phyloP scores from a whole-genome alignment of 2,888 invertebrate genomes.

The Drosophila nigritarsus region DNA sequence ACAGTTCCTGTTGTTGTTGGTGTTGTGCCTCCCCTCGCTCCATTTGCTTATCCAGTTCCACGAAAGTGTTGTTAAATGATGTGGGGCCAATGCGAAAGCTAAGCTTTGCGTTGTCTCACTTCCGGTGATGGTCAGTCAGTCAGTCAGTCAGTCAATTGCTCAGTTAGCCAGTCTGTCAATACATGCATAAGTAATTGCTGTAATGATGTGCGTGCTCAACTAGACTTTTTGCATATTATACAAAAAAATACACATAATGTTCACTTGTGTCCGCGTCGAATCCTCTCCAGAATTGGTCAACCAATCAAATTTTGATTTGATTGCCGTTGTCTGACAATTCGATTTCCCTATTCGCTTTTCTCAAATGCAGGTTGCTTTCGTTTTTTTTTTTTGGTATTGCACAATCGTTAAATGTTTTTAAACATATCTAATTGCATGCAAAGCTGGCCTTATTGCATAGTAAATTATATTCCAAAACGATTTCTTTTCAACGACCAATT shows the following conservation, averaged over 20 bases:
- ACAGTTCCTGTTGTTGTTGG: neutral
- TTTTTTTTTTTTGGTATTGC: conserved; percentile 14
- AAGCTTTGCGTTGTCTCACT: conserved; percentile 50
- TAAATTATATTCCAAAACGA: conserved; percentile 16
- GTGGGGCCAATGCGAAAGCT: conserved; percentile 64
- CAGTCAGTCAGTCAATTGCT: conserved; percentile 38
- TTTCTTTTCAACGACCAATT: conserved; percentile 14
- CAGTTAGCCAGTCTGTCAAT: conserved; percentile 32
- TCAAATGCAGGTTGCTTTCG: neutral
- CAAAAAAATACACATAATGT: conserved; percentile 9
- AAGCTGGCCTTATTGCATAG: conserved; percentile 12
- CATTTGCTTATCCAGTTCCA: conserved; percentile 43
- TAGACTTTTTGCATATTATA: conserved; percentile 64
- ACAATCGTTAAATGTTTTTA: conserved; percentile 27
- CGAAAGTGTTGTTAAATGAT: conserved; percentile 59
- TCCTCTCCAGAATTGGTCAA: conserved; percentile 42
- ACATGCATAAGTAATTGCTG: conserved; percentile 54
- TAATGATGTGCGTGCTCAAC: conserved; percentile 70
- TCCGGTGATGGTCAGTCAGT: conserved; percentile 49
- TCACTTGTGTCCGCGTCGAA: conserved; percentile 39
- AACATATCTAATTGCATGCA: conserved; percentile 31
- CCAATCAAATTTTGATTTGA: conserved; percentile 16
- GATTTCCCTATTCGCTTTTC: conserved; percentile 51
- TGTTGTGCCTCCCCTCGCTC: neutral
- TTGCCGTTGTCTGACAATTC: conserved; percentile 39